Base-by-base conservation (phyloP, 1,140 invertebrate genomes). In the Tetramorium alpestre region DNA sequence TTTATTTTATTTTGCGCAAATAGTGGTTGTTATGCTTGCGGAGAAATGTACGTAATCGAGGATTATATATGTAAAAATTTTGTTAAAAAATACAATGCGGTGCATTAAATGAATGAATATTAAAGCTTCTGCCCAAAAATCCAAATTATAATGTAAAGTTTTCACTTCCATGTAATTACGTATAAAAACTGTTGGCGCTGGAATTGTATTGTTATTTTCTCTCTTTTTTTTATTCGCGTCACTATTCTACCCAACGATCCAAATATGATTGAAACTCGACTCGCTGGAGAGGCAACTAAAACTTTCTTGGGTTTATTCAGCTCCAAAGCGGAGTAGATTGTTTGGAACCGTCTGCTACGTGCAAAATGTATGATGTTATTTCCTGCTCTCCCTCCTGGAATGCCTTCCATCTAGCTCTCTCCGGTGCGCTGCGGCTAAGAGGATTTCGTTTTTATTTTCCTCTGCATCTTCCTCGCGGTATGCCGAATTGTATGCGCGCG, bases 291-390 rank as follows among this genome's bases (percentile, higher is more conserved):
- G 54, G 41, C 69, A 49, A 49, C 80, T 75, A 60, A 58, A 84
- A 84, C 69, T 84, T 84, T 62, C 69, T 84, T 49, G 51, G 80
- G 25, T 73, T 60, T 73, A 73, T 60, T 84, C 69, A 73, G 54
- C 80, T 60, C 69, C 44, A 44, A 73, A 73, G 80, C 67, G 67
- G 51, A 75, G 69, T 75, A 75, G 80, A 82, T 82, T 84, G 80
- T 84, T 75, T 60, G 80, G 69, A 84, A 84, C 80, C 80, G 69
- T 84, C 69, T 84, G 54, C 54, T 84, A 84, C 69, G 80, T 62
- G 69, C 69, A 84, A 84, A 84, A 84, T 75, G 69, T 84, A 84
- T 84, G 80, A 84, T 47, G 80, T 84, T 84, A 84, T 84, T 84
- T 84, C 80, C 80, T 84, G 80, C 80, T 84, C 56, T 73, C 41